A percentile compares a stretch with the other conserved stretches of the same genome.
Conservation (phyloP, 1,140 invertebrate species). For the Bombus picipes region DNA sequence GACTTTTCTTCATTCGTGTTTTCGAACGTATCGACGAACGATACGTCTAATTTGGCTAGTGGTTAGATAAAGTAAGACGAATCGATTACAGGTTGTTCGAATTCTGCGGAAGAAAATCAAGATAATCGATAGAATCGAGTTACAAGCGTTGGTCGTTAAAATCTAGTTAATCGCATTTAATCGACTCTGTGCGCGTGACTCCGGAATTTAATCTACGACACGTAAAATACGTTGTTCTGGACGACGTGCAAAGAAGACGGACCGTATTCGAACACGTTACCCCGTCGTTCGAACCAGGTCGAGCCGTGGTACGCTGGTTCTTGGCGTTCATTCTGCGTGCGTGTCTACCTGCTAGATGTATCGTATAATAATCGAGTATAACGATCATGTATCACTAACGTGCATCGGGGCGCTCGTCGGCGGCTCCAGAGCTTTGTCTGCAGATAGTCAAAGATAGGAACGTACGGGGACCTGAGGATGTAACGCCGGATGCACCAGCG, state of each 20-base stretch:
- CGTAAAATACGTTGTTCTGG: background rate
- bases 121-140: no score
- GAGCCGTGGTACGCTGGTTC: conserved; percentile 5
- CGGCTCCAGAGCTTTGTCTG: conserved; percentile 89
- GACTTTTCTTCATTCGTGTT: no score
- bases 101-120: no score
- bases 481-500: conserved; percentile 96
- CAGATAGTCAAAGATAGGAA: conserved; percentile 98
- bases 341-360: conserved; percentile 44
- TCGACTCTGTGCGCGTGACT: no score
- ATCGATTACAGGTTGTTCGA: accelerated
- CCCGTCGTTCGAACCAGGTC: background rate
- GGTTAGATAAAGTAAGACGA: no score
- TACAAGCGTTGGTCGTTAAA: no score
- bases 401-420: conserved; percentile 84
- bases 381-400: conserved; percentile 80
- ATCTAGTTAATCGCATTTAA: no score
- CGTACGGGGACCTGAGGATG: conserved; percentile 98
- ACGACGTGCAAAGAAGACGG: background rate
- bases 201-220: background rate
- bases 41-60: no score
- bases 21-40: no score
- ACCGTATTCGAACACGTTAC: conserved; percentile 20
- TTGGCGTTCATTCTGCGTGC: background rate
- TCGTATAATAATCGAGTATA: conserved; percentile 69